Evolutionary conservation across 2,113 vertebrate species (phyloP).

Genomic region (Pyrgilauda ruficollis): DNA sequence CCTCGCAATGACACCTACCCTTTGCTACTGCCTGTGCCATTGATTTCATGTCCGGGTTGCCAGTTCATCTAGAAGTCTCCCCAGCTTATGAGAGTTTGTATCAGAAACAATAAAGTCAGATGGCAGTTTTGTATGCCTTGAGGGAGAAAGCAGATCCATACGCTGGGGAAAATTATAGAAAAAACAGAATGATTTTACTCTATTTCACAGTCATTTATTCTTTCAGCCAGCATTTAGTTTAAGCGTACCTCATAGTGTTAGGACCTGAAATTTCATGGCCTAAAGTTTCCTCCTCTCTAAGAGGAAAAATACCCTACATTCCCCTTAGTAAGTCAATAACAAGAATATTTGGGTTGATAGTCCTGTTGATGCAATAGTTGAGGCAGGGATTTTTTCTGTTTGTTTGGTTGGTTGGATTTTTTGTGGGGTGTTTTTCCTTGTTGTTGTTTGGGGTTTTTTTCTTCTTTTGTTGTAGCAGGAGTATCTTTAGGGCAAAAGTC

Average conservation of each 20-base stretch:
- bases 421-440: not conserved
- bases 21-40: conserved; percentile 37
- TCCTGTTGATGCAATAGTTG: not conserved
- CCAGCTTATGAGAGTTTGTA: conserved; percentile 23
- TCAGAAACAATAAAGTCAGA: conserved; percentile 48
- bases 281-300: not conserved
- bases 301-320: not conserved
- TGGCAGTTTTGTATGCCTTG: conserved; percentile 15
- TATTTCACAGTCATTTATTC: not conserved
- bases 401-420: not conserved
- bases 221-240: not conserved
- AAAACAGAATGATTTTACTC: not conserved
- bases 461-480: conserved; percentile 44
- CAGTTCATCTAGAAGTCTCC: not conserved
- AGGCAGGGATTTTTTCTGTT: not conserved
- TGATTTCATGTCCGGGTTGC: conserved; percentile 12
- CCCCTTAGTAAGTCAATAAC: not conserved
- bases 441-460: not conserved
- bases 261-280: not conserved
- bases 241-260: not conserved
- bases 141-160: not conserved
- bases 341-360: conserved; percentile 29
- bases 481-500: conserved; percentile 55
- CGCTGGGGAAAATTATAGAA: not conserved
- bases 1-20: conserved; percentile 56